Evolutionary conservation across 2,113 vertebrate species (phyloP).

Genomic region (Hippocampus guttulatus): DNA sequence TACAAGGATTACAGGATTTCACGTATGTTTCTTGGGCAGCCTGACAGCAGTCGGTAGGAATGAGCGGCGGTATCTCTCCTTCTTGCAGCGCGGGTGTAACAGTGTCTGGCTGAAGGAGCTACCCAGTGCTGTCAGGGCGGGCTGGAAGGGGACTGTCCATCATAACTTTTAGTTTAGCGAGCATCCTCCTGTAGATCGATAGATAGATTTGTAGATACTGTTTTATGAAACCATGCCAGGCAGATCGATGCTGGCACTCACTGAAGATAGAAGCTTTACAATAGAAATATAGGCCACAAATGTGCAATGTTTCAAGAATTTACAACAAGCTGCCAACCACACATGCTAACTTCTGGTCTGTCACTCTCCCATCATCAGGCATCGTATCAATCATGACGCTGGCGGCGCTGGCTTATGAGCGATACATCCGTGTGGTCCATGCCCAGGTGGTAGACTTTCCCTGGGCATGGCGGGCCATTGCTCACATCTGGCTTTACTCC

Average conservation of each 20-base stretch:
- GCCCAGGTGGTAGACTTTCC: slow-evolving; percentile 86
- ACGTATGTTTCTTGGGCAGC: too few relatives aligned
- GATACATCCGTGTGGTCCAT: slow-evolving; percentile 86
- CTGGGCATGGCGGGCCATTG: slow-evolving; percentile 86
- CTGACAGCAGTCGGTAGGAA: too few relatives aligned
- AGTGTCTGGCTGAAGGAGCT: too few relatives aligned
- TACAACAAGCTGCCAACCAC: slow-evolving; percentile 21
- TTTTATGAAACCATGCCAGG: not conserved
- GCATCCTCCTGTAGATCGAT: too few relatives aligned
- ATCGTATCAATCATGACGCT: slow-evolving; percentile 89
- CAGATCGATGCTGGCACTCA: not conserved
- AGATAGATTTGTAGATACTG: not conserved
- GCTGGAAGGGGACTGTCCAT: too few relatives aligned
- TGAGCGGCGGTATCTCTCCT: too few relatives aligned
- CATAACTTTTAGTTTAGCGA: too few relatives aligned
- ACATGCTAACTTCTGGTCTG: slow-evolving; percentile 19
- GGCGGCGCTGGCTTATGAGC: slow-evolving; percentile 85
- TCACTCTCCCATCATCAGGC: slow-evolving; percentile 64
- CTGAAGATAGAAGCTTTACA: not conserved
- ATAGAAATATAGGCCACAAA: slow-evolving; percentile 2
- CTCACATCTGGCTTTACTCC: slow-evolving; percentile 90
- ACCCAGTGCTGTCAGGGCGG: too few relatives aligned
- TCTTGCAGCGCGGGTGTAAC: too few relatives aligned
- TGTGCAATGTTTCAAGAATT: slow-evolving; percentile 10
- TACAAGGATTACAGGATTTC: too few relatives aligned